These are phyloP conservation scores for Urocitellus parryii DNA, from an alignment of 2,113 vertebrate species.

Conservation along the genomic window DNA sequence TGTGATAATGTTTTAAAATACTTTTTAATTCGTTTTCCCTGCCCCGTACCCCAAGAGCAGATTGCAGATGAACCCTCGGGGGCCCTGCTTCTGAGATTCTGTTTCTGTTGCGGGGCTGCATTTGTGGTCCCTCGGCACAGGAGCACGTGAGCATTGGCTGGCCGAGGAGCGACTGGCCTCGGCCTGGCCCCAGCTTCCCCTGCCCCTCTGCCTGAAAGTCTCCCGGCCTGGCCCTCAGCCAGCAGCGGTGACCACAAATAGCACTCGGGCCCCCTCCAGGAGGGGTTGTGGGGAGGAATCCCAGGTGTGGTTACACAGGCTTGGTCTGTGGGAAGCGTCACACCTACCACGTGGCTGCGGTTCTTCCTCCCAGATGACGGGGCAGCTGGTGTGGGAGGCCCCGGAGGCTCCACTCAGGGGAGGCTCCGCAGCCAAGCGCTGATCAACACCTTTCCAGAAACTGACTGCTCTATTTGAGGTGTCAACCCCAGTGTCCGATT, in stretches of 20 bases:
- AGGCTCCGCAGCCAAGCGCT: neutral
- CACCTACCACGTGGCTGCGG: neutral
- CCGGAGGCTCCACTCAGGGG: neutral
- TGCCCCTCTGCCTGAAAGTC: neutral
- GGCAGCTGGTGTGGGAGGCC: neutral
- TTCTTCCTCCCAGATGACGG: neutral
- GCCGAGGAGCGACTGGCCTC: neutral
- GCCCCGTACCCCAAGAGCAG: neutral
- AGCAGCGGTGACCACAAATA: conserved; percentile 28
- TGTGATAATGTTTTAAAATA: neutral
- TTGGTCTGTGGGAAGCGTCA: neutral
- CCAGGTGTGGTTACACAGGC: neutral
- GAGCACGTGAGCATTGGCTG: neutral
- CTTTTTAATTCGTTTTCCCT: neutral
- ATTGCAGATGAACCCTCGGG: neutral
- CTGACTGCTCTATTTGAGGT: neutral
- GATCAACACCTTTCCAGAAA: neutral
- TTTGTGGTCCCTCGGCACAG: neutral
- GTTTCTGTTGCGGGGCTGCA: neutral
- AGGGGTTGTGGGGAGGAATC: neutral
- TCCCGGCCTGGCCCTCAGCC: neutral
- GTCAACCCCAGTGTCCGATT: neutral
- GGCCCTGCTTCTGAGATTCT: neutral
- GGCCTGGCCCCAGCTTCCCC: neutral
- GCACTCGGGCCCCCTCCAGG: neutral